A percentile compares a stretch with the other conserved stretches of the same genome.
Conservation (phyloP, 64 coral and sea anemone species). For the Porites lutea region DNA sequence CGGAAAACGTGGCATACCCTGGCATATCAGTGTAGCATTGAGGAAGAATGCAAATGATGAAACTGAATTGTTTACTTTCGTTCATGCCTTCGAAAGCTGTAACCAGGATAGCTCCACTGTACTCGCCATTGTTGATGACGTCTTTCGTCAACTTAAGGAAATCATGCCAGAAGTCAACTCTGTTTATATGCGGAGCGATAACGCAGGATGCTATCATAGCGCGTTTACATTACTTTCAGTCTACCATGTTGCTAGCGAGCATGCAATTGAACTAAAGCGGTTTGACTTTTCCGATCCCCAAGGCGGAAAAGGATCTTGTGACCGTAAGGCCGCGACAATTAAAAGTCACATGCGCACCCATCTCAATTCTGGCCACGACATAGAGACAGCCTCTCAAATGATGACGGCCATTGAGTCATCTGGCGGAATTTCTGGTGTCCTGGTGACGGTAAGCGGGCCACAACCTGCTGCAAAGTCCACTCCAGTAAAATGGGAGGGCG, state of each 20-base stretch:
- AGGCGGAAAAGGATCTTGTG: not conserved
- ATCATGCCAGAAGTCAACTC: not conserved
- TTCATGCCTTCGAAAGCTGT: not conserved
- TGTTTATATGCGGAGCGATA: not conserved
- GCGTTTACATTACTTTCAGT: not conserved
- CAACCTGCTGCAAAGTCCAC: no score
- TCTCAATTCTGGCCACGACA: not conserved
- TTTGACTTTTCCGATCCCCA: conserved; percentile 14
- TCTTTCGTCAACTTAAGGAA: not conserved
- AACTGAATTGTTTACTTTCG: not conserved
- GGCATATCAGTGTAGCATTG: not conserved
- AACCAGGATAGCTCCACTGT: conserved; percentile 2
- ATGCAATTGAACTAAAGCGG: not conserved
- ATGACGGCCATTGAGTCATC: not conserved
- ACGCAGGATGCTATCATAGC: not conserved
- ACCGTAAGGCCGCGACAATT: not conserved
- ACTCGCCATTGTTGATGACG: not conserved
- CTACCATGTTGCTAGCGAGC: no score
- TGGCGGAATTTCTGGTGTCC: not conserved
- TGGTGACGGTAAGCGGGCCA: not conserved
- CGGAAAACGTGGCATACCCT: not conserved
- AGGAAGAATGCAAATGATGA: not conserved
- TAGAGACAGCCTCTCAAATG: not conserved
- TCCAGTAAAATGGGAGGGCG: not conserved
- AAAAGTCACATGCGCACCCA: not conserved